A percentile compares a stretch with the other conserved stretches of the same genome.
Evolutionary conservation across 2,113 vertebrate genomes (phyloP).

Genomic region (human): GRCh38 chr4:16592501-16593000

Average conservation of each 20-base stretch:
- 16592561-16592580: background rate
- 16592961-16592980: conserved; percentile 50
- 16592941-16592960: conserved; percentile 50
- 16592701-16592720: background rate
- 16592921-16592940: background rate
- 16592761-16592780: background rate
- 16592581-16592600: background rate
- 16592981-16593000: conserved; percentile 56
- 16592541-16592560: background rate
- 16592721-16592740: background rate
- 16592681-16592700: background rate
- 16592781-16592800: background rate
- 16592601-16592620: background rate
- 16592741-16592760: background rate
- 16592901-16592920: conserved; percentile 31
- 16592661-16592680: rapidly evolving
- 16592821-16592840: background rate
- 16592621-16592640: background rate
- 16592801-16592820: background rate
- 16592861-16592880: background rate
- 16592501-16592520: background rate
- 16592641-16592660: background rate
- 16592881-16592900: background rate
- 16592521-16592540: background rate
- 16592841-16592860: background rate